These are phyloP conservation scores for Neodiprion lecontei DNA, from an alignment of 1,140 invertebrate genomes.

Conservation along the genomic window DNA sequence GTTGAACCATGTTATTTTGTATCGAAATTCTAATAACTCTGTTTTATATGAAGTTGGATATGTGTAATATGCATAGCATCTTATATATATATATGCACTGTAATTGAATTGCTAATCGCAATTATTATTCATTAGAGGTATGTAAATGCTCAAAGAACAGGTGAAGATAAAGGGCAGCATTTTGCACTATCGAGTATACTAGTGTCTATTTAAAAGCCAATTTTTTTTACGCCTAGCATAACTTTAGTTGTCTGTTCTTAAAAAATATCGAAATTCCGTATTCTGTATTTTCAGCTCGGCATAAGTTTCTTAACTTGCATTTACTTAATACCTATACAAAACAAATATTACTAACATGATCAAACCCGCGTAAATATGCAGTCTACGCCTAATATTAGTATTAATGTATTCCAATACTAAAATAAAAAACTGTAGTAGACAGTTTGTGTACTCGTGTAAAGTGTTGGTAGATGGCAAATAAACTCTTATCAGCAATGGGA, in stretches of 20 bases:
- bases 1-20: slow-evolving; percentile 3
- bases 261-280: neutral
- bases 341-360: too few species aligned
- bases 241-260: neutral
- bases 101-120: neutral
- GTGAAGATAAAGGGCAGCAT: neutral
- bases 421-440: neutral
- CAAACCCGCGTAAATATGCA: neutral
- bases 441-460: slow-evolving; percentile 1
- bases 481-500: neutral
- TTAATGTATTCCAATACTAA: neutral
- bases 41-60: neutral
- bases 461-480: neutral
- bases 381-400: neutral
- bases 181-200: neutral
- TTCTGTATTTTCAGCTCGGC: neutral
- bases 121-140: neutral
- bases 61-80: neutral
- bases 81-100: neutral
- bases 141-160: neutral
- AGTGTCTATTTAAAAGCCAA: too few species aligned
- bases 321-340: neutral
- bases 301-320: neutral
- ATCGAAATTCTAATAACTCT: slow-evolving; percentile 5
- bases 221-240: too few species aligned